Conservation (phyloP, 2,797 vertebrate species). For the Paedocypris micromegethes region DNA sequence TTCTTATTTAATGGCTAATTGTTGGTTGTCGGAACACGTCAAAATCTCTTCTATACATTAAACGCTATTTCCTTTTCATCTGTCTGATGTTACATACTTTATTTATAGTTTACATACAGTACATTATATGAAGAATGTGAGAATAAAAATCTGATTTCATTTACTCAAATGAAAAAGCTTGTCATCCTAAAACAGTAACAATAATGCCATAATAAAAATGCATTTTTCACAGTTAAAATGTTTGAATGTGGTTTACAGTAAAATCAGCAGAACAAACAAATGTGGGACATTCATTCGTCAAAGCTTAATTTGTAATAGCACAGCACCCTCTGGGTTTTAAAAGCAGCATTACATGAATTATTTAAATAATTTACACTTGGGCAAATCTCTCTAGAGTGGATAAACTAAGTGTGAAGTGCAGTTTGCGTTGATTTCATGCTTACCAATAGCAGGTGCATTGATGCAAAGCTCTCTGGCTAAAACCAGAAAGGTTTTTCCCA, state of each 20-base stretch:
- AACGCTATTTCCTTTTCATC: conserved; percentile 5
- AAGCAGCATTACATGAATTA: conserved; percentile 47
- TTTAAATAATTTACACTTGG: not conserved
- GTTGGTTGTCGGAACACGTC: conserved; percentile 53
- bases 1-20: conserved; percentile 78
- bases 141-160: not conserved
- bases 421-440: not conserved
- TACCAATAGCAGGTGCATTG: conserved; percentile 96
- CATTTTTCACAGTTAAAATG: no score
- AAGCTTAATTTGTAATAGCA: conserved; percentile 34
- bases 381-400: not conserved
- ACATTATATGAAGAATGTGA: not conserved
- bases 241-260: no score
- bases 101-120: not conserved
- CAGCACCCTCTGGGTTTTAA: conserved; percentile 54
- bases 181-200: no score
- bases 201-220: no score
- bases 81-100: not conserved
- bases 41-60: conserved; percentile 7
- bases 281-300: no score
- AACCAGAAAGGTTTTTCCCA: conserved; percentile 89
- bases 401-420: not conserved
- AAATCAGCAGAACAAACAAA: no score
- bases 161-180: not conserved
- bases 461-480: conserved; percentile 94